These are phyloP conservation scores for Aphidius colemani DNA, from an alignment of 2,888 invertebrate genomes.

Conservation along the genomic window DNA sequence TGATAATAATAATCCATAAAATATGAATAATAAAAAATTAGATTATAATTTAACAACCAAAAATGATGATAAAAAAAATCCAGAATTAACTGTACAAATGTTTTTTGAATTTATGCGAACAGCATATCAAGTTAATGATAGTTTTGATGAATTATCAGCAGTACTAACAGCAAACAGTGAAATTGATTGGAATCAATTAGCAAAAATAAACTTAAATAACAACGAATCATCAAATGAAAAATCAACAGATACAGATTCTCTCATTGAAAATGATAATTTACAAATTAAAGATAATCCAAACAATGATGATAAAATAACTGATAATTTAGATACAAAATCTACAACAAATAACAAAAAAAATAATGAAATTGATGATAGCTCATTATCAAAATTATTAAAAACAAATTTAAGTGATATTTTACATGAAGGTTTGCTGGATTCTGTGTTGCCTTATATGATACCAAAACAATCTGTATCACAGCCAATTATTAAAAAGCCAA, in stretches of 20 bases:
- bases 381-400: constrained; percentile 52
- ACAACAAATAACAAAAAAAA: constrained; percentile 24
- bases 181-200: constrained; percentile 62
- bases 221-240: constrained; percentile 44
- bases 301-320: constrained; percentile 14
- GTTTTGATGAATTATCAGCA: constrained; percentile 58
- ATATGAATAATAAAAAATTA: constrained; percentile 27
- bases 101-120: constrained; percentile 76
- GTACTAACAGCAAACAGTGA: constrained; percentile 55
- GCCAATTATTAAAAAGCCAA: constrained; percentile 64
- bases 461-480: constrained; percentile 66
- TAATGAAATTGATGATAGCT: constrained; percentile 41
- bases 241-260: constrained; percentile 30
- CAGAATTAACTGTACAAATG: constrained; percentile 71
- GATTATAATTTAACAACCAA: constrained; percentile 22
- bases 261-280: neutral
- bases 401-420: constrained; percentile 68
- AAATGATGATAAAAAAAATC: constrained; percentile 43
- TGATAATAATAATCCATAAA: neutral
- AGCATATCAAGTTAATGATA: constrained; percentile 70
- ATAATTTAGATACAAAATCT: constrained; percentile 21
- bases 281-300: neutral
- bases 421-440: constrained; percentile 82
- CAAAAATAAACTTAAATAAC: constrained; percentile 58
- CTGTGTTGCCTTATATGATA: constrained; percentile 77